Evolutionary conservation across 1,140 invertebrate genomes (phyloP), one percentile per base, ranked within the genome.

Genomic region (Amphibalanus amphitrite): DNA sequence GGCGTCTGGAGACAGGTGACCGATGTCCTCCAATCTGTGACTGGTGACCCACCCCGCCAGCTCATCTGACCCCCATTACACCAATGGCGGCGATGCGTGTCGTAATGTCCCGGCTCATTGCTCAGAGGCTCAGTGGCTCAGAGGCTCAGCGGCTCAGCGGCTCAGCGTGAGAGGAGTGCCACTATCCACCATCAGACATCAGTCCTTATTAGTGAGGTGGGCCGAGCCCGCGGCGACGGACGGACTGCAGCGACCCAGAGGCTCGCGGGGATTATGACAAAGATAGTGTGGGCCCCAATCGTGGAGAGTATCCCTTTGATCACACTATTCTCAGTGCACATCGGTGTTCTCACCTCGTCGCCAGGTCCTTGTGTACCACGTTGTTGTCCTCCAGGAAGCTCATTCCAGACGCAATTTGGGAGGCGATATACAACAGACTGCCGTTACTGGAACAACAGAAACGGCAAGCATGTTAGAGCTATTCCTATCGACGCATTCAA

Each of bases 371-470:
- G 80, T 92, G 89, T 59, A 91, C 86, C 79, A 90, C 86, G 78
- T 88, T 88, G 75, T 89, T 82, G 29, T 86, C 86, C 80, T 91
- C 89, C 79, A 92, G 83, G 81, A 90, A 90, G 79, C 90, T 91
- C 90, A 92, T 91, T 71, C 89, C 90, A 73, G 87, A 86, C 74
- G 89, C 87, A 78, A 92, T 89, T 82, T 90, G 88, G 72, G 84
- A 82, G 67, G 85, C 85, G 80, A 89, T 87, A 76, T 84, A 86
- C 74, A 87, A 81, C 73, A 87, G 79, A 73, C 84, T 84, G 70
- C 84, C 83, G 75, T 85, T 84, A 77, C 85, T 90, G 81, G 30
- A 71, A 69, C 28, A 68, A 40, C n/a, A 10, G 28, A 29, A 29
- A 30, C 29, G 28, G 73, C 28, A 69, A 3, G 26, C 40, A 69